Conservation (phyloP, 2,888 invertebrate species). For the Cryptocheilus praepositus region DNA sequence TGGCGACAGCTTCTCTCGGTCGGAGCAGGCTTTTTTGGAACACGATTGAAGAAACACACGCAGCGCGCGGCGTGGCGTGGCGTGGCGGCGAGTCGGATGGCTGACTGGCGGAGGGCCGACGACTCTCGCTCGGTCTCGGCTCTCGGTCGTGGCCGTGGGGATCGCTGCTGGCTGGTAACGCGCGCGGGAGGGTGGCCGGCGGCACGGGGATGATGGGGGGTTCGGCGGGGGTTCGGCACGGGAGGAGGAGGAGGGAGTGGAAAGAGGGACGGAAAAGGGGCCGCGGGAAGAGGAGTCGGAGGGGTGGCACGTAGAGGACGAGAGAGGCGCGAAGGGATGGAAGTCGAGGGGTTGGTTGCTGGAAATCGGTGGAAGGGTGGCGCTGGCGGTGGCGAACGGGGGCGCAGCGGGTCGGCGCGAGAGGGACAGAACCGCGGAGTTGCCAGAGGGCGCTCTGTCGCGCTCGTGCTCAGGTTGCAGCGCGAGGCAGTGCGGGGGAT, state of each 20-base stretch:
- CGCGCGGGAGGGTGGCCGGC: slow-evolving; percentile 51
- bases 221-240: neutral
- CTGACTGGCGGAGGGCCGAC: slow-evolving; percentile 71
- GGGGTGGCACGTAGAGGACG: slow-evolving; percentile 4
- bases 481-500: slow-evolving; percentile 9
- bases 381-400: slow-evolving; percentile 50
- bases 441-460: slow-evolving; percentile 11
- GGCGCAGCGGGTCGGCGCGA: slow-evolving; percentile 20
- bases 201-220: slow-evolving; percentile 39
- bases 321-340: slow-evolving; percentile 37
- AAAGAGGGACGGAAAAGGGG: neutral
- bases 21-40: neutral
- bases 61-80: slow-evolving; percentile 65
- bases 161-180: slow-evolving; percentile 62
- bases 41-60: slow-evolving; percentile 48
- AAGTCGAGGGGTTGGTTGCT: slow-evolving; percentile 50
- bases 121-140: slow-evolving; percentile 65
- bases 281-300: slow-evolving; percentile 7
- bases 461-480: neutral
- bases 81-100: slow-evolving; percentile 70
- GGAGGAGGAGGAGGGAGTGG: slow-evolving; percentile 9
- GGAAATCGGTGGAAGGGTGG: slow-evolving; percentile 52
- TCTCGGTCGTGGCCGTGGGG: slow-evolving; percentile 65
- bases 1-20: too few relatives aligned
- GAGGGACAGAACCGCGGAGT: neutral